These are phyloP conservation scores for Drosophila borealis DNA, from an alignment of 2,888 invertebrate species.

Conservation along the genomic window DNA sequence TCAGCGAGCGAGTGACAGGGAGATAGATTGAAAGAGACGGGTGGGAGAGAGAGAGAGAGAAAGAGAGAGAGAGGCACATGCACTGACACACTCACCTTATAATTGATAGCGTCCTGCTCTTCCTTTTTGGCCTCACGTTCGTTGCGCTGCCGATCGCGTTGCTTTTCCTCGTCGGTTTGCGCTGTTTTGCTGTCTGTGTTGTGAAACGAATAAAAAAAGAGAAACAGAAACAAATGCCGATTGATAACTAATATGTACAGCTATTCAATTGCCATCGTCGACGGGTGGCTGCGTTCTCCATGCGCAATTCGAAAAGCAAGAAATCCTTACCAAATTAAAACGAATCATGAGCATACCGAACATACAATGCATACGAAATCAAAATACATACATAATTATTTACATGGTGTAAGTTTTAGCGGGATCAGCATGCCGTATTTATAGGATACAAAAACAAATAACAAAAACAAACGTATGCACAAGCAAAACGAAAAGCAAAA, in stretches of 20 bases:
- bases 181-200: slow-evolving; percentile 84
- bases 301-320: slow-evolving; percentile 33
- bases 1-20: slow-evolving; percentile 14
- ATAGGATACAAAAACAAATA: neutral
- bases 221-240: slow-evolving; percentile 31
- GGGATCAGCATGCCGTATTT: slow-evolving; percentile 16
- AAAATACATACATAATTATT: slow-evolving; percentile 7
- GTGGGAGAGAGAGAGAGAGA: slow-evolving; percentile 12
- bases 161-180: slow-evolving; percentile 85
- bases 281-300: slow-evolving; percentile 17
- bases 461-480: slow-evolving; percentile 4
- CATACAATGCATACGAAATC: slow-evolving; percentile 6
- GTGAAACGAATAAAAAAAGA: slow-evolving; percentile 16
- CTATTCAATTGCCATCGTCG: slow-evolving; percentile 10
- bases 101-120: slow-evolving; percentile 85
- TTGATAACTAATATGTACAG: slow-evolving; percentile 15
- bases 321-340: slow-evolving; percentile 21
- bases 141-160: slow-evolving; percentile 85
- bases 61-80: slow-evolving; percentile 8
- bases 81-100: slow-evolving; percentile 82
- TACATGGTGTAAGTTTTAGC: neutral
- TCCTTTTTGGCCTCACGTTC: slow-evolving; percentile 85
- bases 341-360: slow-evolving; percentile 24
- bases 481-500: slow-evolving; percentile 5
- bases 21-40: slow-evolving; percentile 2